A percentile compares a stretch with the other conserved stretches of the same genome.
phyloP scores from a whole-genome alignment of 2,113 vertebrate species.

The Pelecanus crispus region DNA sequence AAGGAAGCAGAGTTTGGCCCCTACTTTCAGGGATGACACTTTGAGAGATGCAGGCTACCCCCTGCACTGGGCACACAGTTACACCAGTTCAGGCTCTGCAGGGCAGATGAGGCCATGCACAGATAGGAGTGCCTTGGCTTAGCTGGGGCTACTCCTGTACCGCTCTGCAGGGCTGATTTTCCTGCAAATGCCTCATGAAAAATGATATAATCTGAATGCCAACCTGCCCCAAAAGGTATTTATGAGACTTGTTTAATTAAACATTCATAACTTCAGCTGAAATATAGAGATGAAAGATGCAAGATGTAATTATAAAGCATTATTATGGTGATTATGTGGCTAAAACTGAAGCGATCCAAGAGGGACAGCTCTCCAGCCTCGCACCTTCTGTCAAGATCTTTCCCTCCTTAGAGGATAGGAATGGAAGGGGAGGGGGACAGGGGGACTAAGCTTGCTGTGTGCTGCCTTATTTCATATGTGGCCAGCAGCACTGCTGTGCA shows the following conservation, averaged over 20 bases:
- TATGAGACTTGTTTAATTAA: neutral
- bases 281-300: neutral
- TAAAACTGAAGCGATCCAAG: neutral
- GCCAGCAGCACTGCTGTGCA: fast-evolving
- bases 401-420: neutral
- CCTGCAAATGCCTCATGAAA: neutral
- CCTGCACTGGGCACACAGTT: neutral
- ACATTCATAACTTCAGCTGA: neutral
- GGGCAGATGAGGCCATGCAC: neutral
- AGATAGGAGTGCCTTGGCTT: neutral
- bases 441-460: neutral
- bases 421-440: neutral
- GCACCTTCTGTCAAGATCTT: neutral
- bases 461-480: neutral
- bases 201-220: neutral
- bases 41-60: neutral
- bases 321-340: neutral
- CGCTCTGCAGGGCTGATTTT: neutral
- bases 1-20: neutral
- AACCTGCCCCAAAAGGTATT: neutral
- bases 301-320: neutral
- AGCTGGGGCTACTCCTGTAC: neutral
- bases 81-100: neutral
- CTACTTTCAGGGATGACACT: neutral
- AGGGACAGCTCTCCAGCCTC: neutral